Evolutionary conservation across 2,113 vertebrate genomes (phyloP).

Genomic region (Pipra filicauda): DNA sequence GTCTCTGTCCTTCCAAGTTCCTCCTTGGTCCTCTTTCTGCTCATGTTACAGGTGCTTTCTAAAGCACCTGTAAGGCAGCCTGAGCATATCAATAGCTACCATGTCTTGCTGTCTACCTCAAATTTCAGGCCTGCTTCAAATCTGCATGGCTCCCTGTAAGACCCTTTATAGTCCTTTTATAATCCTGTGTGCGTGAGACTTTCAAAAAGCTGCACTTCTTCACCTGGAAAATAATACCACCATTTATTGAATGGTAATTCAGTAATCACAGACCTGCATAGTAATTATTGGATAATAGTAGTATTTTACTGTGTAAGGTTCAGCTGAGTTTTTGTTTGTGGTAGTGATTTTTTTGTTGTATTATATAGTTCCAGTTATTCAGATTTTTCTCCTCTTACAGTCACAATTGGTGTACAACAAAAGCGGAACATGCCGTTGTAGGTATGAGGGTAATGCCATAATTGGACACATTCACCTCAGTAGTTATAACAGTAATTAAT

Average conservation of each 20-base stretch:
- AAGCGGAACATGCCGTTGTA: neutral
- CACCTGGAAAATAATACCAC: neutral
- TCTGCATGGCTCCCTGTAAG: neutral
- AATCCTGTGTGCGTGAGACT: neutral
- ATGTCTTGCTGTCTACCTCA: neutral
- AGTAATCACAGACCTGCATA: neutral
- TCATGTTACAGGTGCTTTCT: neutral
- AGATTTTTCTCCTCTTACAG: neutral
- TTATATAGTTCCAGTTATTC: neutral
- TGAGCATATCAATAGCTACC: neutral
- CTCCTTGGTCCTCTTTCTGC: neutral
- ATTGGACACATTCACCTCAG: neutral
- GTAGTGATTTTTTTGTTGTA: neutral
- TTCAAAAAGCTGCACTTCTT: neutral
- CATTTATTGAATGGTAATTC: neutral
- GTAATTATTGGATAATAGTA: neutral
- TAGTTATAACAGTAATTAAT: neutral
- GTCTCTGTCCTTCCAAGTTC: neutral
- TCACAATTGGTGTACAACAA: neutral
- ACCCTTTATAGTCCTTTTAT: neutral
- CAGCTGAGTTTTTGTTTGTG: neutral
- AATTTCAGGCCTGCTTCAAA: neutral
- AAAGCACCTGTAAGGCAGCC: neutral
- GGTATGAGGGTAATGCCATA: neutral
- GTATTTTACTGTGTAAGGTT: neutral